Conservation (phyloP, 2,888 invertebrate species). For the Rotaria macrura region DNA sequence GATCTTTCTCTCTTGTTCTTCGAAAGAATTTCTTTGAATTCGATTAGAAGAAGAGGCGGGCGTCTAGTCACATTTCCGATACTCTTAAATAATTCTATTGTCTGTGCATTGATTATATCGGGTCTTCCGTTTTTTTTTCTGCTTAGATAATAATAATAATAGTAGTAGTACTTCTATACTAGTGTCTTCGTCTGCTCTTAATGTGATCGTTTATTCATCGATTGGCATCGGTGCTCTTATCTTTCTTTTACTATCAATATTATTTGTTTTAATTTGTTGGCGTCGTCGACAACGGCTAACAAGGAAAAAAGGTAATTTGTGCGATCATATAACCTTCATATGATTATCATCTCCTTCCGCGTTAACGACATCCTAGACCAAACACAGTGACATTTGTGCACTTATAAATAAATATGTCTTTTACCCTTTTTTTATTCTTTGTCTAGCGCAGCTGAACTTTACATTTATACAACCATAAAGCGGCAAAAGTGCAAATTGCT, state of each 20-base stretch:
- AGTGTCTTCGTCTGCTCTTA: background rate
- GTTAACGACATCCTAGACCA: background rate
- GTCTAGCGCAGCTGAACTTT: background rate
- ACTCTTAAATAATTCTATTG: background rate
- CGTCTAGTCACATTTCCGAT: conserved; percentile 1
- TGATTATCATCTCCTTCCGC: background rate
- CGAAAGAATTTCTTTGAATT: background rate
- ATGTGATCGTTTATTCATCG: background rate
- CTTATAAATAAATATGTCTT: background rate
- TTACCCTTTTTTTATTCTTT: background rate
- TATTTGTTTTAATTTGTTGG: background rate
- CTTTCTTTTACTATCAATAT: background rate
- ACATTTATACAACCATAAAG: background rate
- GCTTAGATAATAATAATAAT: background rate
- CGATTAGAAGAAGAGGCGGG: background rate
- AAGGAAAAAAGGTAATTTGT: background rate
- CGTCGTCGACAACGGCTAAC: background rate
- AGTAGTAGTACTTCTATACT: background rate
- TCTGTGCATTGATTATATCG: background rate
- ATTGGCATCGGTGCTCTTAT: background rate
- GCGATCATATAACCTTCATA: background rate
- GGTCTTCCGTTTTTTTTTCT: background rate
- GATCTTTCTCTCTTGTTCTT: background rate
- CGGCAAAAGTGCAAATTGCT: background rate
- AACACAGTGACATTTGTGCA: background rate